Evolutionary conservation across 2,888 invertebrate genomes (phyloP).

Genomic region (Eristalis arbustorum): DNA sequence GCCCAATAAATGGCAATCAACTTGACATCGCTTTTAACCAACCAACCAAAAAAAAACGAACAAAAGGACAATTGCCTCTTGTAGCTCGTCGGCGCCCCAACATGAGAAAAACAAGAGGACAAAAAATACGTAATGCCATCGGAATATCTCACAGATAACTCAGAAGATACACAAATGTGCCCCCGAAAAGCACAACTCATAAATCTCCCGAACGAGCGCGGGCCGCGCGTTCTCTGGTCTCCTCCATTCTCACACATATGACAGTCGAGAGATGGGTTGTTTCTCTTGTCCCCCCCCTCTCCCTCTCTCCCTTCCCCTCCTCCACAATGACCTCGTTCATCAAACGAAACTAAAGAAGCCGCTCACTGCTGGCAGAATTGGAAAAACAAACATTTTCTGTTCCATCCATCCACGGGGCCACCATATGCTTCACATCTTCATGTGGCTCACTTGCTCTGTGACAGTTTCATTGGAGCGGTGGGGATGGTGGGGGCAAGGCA

Average conservation of each 20-base stretch:
- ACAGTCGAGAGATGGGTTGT: background rate
- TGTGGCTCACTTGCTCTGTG: constrained; percentile 58
- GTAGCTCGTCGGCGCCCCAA: no score
- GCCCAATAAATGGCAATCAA: background rate
- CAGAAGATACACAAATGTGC: constrained; percentile 6
- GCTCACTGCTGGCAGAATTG: background rate
- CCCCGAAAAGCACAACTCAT: background rate
- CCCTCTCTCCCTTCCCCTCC: background rate
- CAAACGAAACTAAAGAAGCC: constrained; percentile 18
- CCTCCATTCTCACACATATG: background rate
- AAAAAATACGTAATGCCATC: background rate
- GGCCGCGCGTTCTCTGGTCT: background rate
- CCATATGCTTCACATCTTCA: constrained; percentile 51
- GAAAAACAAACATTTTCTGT: background rate
- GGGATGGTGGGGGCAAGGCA: background rate
- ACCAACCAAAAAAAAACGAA: background rate
- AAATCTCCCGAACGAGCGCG: constrained; percentile 3
- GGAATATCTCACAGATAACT: constrained; percentile 18
- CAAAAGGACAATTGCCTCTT: background rate
- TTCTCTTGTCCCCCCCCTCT: background rate
- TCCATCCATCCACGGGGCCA: background rate
- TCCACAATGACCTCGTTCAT: constrained; percentile 37
- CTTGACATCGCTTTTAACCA: background rate
- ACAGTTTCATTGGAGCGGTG: background rate
- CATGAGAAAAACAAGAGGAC: background rate